Evolutionary conservation across 2,888 invertebrate species (phyloP).

Genomic region (Hybos culiciformis): DNA sequence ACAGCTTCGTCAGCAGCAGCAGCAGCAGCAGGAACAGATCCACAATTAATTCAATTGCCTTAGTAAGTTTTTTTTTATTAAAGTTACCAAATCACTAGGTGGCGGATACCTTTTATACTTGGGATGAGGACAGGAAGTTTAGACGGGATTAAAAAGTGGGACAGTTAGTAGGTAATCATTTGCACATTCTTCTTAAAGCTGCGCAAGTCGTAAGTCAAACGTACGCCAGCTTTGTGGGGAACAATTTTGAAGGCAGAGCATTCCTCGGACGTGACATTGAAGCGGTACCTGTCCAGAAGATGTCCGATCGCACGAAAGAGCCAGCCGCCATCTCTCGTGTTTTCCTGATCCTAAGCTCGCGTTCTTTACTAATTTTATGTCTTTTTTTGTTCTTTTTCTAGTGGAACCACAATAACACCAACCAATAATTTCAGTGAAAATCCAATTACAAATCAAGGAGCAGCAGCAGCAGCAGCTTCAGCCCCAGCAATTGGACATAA

Average conservation of each 20-base stretch:
- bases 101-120: too few relatives aligned
- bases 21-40: slow-evolving; percentile 7
- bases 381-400: slow-evolving; percentile 29
- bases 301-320: too few relatives aligned
- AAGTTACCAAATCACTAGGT: too few relatives aligned
- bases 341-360: slow-evolving; percentile 11
- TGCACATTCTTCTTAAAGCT: too few relatives aligned
- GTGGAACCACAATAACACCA: slow-evolving; percentile 33
- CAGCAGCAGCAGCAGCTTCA: slow-evolving; percentile 9
- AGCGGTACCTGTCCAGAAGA: too few relatives aligned
- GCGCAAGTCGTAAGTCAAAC: too few relatives aligned
- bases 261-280: too few relatives aligned
- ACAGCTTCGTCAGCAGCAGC: slow-evolving; percentile 5
- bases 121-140: too few relatives aligned
- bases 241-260: neutral
- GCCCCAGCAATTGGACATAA: neutral
- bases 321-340: neutral
- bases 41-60: slow-evolving; percentile 4
- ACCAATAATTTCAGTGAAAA: too few relatives aligned
- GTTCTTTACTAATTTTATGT: slow-evolving; percentile 20
- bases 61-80: slow-evolving; percentile 5
- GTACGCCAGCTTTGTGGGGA: too few relatives aligned
- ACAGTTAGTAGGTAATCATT: too few relatives aligned
- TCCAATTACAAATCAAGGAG: slow-evolving; percentile 13
- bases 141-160: too few relatives aligned